These are phyloP conservation scores for Doris montereyensis DNA, from an alignment of 2,888 invertebrate species.

Conservation along the genomic window DNA sequence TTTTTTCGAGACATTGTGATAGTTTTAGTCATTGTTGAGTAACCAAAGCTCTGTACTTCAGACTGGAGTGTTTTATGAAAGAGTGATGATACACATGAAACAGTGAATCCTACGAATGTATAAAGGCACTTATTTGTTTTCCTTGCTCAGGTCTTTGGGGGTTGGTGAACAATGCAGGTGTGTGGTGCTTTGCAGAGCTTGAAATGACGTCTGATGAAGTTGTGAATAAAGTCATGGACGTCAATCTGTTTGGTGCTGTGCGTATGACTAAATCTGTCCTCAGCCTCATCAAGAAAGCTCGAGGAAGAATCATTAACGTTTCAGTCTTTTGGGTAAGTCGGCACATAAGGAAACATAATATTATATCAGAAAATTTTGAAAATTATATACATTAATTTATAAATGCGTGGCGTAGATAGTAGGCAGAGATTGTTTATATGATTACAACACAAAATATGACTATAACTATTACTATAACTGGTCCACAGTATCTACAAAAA, in stretches of 20 bases:
- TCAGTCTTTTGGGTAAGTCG: constrained; percentile 66
- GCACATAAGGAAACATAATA: neutral
- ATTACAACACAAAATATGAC: neutral
- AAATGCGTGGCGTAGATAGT: too few species aligned
- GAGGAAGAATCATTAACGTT: constrained; percentile 68
- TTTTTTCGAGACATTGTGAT: too few species aligned
- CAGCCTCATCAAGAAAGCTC: constrained; percentile 64
- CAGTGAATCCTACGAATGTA: too few species aligned
- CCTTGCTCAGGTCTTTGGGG: constrained; percentile 68
- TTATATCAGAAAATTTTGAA: neutral
- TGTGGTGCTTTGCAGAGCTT: constrained; percentile 64
- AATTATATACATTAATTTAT: too few species aligned
- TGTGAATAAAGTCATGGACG: constrained; percentile 60
- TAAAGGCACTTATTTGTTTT: too few species aligned
- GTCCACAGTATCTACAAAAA: too few species aligned
- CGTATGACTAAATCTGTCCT: constrained; percentile 63
- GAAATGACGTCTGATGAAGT: constrained; percentile 66
- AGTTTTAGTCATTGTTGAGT: too few species aligned
- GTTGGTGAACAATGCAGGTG: constrained; percentile 71
- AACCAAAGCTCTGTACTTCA: too few species aligned
- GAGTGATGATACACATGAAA: too few species aligned
- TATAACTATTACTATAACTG: neutral
- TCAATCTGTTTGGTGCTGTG: constrained; percentile 68
- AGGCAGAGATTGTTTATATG: too few species aligned
- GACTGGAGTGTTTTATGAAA: too few species aligned